These are phyloP conservation scores for Leptinotarsa rubiginosa DNA, from an alignment of 2,888 invertebrate species.

Conservation along the genomic window DNA sequence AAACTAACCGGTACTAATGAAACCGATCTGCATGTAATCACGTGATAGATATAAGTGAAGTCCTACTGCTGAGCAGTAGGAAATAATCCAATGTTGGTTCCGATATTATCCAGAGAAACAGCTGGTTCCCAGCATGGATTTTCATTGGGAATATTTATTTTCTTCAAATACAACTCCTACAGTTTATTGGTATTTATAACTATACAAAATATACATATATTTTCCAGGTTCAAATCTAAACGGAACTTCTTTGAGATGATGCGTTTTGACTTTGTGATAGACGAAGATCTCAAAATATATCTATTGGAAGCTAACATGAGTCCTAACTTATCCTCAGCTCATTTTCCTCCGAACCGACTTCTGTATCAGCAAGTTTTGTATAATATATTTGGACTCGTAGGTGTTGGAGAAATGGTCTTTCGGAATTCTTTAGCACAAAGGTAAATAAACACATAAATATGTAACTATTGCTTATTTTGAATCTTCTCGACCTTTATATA, in stretches of 20 bases:
- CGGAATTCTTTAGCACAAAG: constrained; percentile 63
- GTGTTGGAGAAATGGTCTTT: constrained; percentile 72
- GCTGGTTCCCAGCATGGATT: no score
- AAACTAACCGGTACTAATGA: background rate
- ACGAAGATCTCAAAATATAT: constrained; percentile 86
- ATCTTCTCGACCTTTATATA: no score
- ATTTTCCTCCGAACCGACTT: constrained; percentile 88
- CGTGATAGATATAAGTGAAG: no score
- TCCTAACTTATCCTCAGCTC: constrained; percentile 93
- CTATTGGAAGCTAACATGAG: constrained; percentile 99
- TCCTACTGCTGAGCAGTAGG: no score
- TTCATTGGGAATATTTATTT: no score
- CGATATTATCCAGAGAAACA: no score
- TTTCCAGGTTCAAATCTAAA: constrained; percentile 66
- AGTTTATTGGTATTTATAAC: no score
- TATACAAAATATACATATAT: no score
- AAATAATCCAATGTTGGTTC: no score
- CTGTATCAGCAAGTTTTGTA: constrained; percentile 94
- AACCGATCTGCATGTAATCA: no score
- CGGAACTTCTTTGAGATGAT: constrained; percentile 93
- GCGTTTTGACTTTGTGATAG: constrained; percentile 93
- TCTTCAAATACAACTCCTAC: no score
- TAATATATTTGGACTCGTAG: constrained; percentile 83
- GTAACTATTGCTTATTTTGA: no score
- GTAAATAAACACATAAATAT: constrained; percentile 56